Evolutionary conservation across 1,140 invertebrate species (phyloP), one percentile per base, ranked within the genome.

Genomic region (Drosophila mojavensis): DNA sequence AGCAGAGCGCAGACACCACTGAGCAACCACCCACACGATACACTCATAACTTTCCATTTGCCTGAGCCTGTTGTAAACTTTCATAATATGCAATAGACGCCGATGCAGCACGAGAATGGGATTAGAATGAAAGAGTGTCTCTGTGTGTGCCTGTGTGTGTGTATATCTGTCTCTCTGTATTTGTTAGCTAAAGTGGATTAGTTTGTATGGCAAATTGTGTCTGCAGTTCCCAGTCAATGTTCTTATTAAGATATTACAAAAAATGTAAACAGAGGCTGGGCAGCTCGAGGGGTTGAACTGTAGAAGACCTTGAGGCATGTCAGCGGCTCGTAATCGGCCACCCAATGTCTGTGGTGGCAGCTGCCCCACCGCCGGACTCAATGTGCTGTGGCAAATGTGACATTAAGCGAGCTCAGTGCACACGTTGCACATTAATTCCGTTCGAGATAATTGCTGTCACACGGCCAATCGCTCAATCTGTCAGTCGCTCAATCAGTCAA

Each of bases 31-130:
- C 20, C 15, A 20, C 28, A n/a, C 15, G 24, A 9, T 26, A 24
- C 47, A 11, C 11, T 59, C 73, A 72, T 79, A 71, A 76, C 43
- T 71, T 72, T 83, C 64, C 70, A 72, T 79, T 79, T 64, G 67
- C 43, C 62, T 72, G 58, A 71, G 64, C 65, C 56, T 24, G 41
- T 51, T 54, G 75, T 85, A 81, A 86, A 79, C 67, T 67, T 73
- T 58, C 54, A 82, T 73, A 66, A 58, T 71, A 66, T 66, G 47
- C 50, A 41, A 60, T 62, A 66, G 70, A 43, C 59, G 45, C 5
- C 26, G 43, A 20, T 69, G 69, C 72, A 77, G 75, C 64, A 30
- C 28, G 50, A 45, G 55, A 50, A 41, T 26, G 53, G 76, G 81
- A 73, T 81, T 81, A 81, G 74, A 13, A 39, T 39, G 36, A 39